A percentile compares a stretch with the other conserved stretches of the same genome.
Conservation (phyloP, 2,797 vertebrate genomes). For the Artibeus jamaicensis region DNA sequence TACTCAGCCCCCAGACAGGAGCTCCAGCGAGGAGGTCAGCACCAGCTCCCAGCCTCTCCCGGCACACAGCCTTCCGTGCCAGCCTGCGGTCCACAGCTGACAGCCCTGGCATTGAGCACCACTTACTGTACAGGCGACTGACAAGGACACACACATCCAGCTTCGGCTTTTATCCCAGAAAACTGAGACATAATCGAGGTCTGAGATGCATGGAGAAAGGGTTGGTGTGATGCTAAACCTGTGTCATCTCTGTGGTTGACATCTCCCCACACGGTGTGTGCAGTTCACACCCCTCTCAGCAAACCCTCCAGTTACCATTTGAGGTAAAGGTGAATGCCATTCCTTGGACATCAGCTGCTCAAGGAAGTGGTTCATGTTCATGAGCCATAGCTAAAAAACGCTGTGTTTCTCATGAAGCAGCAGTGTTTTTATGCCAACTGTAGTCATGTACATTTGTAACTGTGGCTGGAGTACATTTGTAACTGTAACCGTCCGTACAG, state of each 20-base stretch:
- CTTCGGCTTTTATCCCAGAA: background rate
- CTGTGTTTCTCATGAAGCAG: background rate
- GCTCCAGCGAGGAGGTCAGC: background rate
- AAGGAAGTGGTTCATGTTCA: background rate
- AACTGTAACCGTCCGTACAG: too few relatives aligned
- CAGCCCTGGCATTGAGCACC: background rate
- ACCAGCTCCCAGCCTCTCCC: background rate
- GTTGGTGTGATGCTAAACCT: background rate
- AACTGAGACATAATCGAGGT: background rate
- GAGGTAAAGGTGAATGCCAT: background rate
- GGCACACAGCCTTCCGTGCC: background rate
- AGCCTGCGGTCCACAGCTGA: background rate
- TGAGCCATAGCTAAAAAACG: background rate
- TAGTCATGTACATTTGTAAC: background rate
- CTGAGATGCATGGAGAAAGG: background rate
- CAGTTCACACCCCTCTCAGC: background rate
- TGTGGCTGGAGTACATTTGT: background rate
- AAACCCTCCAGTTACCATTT: background rate
- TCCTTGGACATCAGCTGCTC: background rate
- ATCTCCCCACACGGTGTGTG: background rate
- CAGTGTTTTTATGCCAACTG: background rate
- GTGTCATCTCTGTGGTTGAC: background rate
- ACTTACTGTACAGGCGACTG: background rate
- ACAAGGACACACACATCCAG: background rate
- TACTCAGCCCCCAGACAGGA: background rate